Base-by-base conservation (phyloP, 2,888 invertebrate species). In the Alentia gelatinosa region DNA sequence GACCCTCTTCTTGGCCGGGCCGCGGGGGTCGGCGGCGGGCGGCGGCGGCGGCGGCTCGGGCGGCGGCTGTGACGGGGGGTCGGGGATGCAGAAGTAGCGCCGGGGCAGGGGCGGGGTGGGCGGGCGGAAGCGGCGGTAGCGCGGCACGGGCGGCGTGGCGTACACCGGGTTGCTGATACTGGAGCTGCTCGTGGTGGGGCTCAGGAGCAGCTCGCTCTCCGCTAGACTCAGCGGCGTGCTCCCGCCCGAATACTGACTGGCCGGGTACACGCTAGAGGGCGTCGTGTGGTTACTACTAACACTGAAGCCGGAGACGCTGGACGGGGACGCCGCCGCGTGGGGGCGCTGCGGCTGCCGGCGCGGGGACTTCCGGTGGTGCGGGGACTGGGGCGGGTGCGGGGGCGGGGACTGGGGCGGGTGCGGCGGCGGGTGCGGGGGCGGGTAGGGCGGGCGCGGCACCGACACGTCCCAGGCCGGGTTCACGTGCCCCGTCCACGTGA, bases 1-100 rank as follows among this genome's bases (percentile, higher is more conserved):
- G 35, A 92, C 92, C 23, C 83, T 42, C 89, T 92, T 92, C 88
- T 88, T 47, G n/a, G 88, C 30, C n/a, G 47, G 33, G 23, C 88
- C 30, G 26, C 35, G 9, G 68, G 40, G 26, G 47, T 56, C n/a
- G 50, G 40, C 33, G 63, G 84, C 0, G 50, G 83, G 56, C 35
- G 19, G 9, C n/a, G 33, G 63, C 30, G 89, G 89, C 23, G 91
- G 91, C 5, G 56, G 89, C 26, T 56, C 56, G 7, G 91, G 91
- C 1, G 91, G 89, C 19, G 90, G 90, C 15, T 84, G 42, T 5
- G 50, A 23, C 1, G 90, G 90, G 1, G 92, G 91, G 37, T 83
- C 74, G 37, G 90, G 90, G 89, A 92, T 92, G 47, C 42, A 90
- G 56, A 84, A 40, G 63, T 89, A 91, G 35, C 26, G 89, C 23